Evolutionary conservation across 2,797 vertebrate species (phyloP), one percentile per base, ranked within the genome.

Genomic region (Spinus olivaceus): DNA sequence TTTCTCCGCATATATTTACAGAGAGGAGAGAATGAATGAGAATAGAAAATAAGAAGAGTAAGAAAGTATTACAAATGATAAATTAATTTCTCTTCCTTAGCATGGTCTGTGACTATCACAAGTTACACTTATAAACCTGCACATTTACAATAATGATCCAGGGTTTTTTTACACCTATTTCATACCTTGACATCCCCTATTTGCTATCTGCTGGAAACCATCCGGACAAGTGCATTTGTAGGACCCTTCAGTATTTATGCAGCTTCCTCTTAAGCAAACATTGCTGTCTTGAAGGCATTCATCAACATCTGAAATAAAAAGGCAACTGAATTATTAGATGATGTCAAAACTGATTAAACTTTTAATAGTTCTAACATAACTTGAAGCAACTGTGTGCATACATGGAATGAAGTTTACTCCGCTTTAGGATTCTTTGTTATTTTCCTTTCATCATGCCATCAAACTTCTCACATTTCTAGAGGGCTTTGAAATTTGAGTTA

Each of bases 171-270:
- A 44, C 14, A 79, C 25, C 8, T 60, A 4, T 50, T 77, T 81
- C 76, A 95, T 97, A 99, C 99, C 99, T 98, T 98, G 98, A 97
- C 99, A 99, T 92, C 96, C 97, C 92, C 98, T 98, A 76, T 97
- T 95, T 0, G 97, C 98, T 86, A 98, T 94, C 95, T 98, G 98
- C 84, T 98, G 98, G 97, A 98, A 99, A 24, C 99, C 99, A 25
- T 86, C 94, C 1, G 98, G 98, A 91, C 99, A 99, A 86, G 96
- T 97, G 66, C 99, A 99, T 35, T 98, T 98, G 95, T 99, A 99
- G 53, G 99, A 99, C 16, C 99, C 99, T 28, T 98, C 92, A 10
- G 97, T 99, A 96, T 99, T 99, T 37, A 98, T 96, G 94, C 99
- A 99, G 88, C 97, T 97, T 61, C 99, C 99, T 69, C 97, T 96